phyloP scores from a whole-genome alignment of 2,888 invertebrate species.

The Eupithecia exiguata region DNA sequence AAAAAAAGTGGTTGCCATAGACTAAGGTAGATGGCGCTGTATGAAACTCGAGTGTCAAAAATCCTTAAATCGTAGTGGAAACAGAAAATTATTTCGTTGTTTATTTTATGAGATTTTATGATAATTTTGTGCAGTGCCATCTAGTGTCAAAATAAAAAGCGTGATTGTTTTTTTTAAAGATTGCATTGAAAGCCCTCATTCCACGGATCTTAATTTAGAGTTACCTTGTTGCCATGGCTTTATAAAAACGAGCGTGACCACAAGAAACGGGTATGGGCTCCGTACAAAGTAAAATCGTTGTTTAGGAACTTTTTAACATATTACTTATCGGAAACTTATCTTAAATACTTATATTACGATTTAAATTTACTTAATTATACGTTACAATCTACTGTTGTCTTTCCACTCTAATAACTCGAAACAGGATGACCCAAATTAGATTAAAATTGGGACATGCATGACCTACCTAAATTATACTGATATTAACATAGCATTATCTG shows the following conservation, averaged over 20 bases:
- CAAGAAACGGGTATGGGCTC: conserved; percentile 52
- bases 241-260: conserved; percentile 51
- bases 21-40: too few species aligned
- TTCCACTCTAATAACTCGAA: neutral
- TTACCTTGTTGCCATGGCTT: conserved; percentile 58
- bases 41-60: too few species aligned
- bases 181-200: conserved; percentile 64
- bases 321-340: neutral
- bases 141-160: too few species aligned
- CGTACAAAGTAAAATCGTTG: conserved; percentile 24
- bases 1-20: too few species aligned
- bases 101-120: too few species aligned
- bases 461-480: conserved; percentile 10
- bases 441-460: neutral
- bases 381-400: neutral
- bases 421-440: neutral
- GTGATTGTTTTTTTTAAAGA: too few species aligned
- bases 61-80: too few species aligned
- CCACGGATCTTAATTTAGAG: conserved; percentile 63
- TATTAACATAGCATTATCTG: neutral
- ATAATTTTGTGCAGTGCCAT: too few species aligned
- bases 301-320: neutral
- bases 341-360: neutral
- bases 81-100: too few species aligned
- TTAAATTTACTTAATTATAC: neutral